Conservation (phyloP, 2,797 vertebrate genomes). For the Xerus rutilus region DNA sequence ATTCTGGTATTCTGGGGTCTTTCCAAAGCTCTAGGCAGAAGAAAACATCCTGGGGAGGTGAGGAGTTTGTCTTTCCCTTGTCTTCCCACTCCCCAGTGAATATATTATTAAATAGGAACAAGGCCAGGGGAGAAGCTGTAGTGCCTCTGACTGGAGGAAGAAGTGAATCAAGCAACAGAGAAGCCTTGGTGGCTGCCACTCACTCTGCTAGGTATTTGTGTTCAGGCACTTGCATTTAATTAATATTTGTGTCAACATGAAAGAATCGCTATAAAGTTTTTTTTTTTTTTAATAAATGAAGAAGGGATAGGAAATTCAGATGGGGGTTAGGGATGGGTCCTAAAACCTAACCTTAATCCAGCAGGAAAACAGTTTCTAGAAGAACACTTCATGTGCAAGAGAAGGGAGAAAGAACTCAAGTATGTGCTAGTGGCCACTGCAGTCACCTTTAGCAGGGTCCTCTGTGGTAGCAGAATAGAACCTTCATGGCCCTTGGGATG, state of each 20-base stretch:
- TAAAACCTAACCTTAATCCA: background rate
- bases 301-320: background rate
- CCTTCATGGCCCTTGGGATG: too few relatives aligned
- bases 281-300: background rate
- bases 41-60: background rate
- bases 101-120: background rate
- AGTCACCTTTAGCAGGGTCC: background rate
- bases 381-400: background rate
- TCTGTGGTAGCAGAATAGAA: background rate
- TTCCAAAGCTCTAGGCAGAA: background rate
- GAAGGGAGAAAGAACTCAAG: background rate
- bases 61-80: too few relatives aligned
- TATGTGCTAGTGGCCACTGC: rapidly evolving
- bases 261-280: background rate
- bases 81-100: rapidly evolving
- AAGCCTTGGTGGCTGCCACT: background rate
- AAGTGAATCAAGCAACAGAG: background rate
- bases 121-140: background rate
- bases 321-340: background rate
- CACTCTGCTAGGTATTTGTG: too few relatives aligned
- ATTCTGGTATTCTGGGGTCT: background rate
- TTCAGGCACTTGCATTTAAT: background rate
- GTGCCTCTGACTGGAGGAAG: background rate
- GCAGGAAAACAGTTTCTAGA: background rate
- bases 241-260: background rate